Evolutionary conservation across 2,888 invertebrate genomes (phyloP), one percentile per base, ranked within the genome.

Genomic region (Trichogramma dendrolimi): DNA sequence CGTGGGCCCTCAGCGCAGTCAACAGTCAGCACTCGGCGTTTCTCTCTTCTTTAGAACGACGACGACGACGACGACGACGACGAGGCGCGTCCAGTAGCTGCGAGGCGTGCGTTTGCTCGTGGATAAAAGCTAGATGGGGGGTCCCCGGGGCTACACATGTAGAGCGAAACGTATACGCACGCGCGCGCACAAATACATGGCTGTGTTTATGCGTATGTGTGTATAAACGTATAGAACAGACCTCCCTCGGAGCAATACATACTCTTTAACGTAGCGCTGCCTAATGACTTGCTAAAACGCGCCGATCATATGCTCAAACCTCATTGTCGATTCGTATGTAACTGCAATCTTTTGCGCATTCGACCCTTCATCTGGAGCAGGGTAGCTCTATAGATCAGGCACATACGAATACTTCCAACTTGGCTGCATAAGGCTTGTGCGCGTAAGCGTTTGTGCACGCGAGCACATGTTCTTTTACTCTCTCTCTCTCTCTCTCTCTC

Each of bases 41-140:
- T 27, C 27, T 27, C 27, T 27, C 27, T 27, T 27, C 27, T 27
- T 27, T 27, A 27, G 27, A 27, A 27, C 27, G 27, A 2, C 27
- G 27, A 27, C 27, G 27, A 27, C 27, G 27, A 27, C 27, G 27
- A 27, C 27, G 27, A 27, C 27, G 27, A 27, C 27, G 27, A 27
- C 27, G 27, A 27, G 27, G 27, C 27, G 27, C 27, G 27, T 27
- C 27, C 27, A 27, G 27, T 27, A 27, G 27, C 27, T 27, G 27
- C 27, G 27, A 27, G 42, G 10, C 41, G 42, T n/a, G 6, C 6
- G 11, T 77, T 72, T 73, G 72, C 68, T 69, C 70, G 61, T 67
- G 73, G 68, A 78, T 78, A 78, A 78, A 77, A 69, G 72, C 78
- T 62, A 73, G 73, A 73, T 78, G 77, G 78, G 78, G 78, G 78